Conservation (phyloP, 2,113 vertebrate genomes). For the Phalacrocorax brasilianus region DNA sequence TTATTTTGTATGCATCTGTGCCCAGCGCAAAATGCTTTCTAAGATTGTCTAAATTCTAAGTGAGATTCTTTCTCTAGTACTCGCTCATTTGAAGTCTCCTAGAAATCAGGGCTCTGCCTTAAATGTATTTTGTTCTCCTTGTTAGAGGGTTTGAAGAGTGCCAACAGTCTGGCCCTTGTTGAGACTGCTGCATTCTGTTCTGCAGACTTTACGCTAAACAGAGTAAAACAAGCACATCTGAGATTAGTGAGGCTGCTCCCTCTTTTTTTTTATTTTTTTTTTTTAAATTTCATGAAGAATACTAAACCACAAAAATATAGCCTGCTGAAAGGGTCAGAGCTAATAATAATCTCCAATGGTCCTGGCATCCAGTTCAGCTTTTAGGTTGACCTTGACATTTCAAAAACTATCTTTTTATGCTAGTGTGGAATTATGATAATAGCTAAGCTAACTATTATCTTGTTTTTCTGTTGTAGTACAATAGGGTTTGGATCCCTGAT, state of each 20-base stretch:
- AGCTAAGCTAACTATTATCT: neutral
- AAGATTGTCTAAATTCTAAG: neutral
- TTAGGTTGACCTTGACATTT: neutral
- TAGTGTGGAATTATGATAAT: neutral
- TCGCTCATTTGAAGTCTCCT: neutral
- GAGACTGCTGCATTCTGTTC: neutral
- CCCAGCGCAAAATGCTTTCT: neutral
- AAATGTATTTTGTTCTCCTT: neutral
- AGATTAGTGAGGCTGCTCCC: neutral
- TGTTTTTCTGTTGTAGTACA: conserved; percentile 79
- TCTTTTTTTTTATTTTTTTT: neutral
- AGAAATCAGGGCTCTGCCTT: neutral
- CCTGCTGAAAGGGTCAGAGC: neutral
- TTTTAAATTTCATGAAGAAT: neutral
- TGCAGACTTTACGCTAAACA: neutral
- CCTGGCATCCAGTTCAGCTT: neutral
- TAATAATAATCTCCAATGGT: neutral
- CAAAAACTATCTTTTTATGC: neutral
- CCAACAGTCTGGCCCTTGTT: neutral
- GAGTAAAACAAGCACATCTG: neutral
- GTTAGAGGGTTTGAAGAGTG: neutral
- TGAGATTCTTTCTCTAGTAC: neutral
- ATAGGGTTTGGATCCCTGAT: conserved; percentile 96
- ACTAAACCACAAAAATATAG: neutral
- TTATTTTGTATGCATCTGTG: neutral